Evolutionary conservation across 1,140 invertebrate genomes (phyloP), one percentile per base, ranked within the genome.

Genomic region (Drosophila obscura): DNA sequence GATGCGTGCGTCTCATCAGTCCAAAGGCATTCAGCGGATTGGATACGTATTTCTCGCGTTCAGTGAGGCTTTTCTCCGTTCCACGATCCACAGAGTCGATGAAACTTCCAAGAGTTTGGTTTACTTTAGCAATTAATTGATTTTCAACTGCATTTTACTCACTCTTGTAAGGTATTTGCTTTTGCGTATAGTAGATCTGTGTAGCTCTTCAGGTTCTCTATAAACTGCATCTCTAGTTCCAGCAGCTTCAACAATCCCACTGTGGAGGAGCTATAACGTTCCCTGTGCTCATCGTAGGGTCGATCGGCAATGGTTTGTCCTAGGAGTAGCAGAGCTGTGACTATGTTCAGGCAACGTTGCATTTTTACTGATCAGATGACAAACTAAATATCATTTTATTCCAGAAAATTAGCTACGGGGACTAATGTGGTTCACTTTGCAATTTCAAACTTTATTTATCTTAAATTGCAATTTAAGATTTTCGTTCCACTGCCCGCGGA

Each of bases 1-100:
- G 39, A 44, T 80, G 77, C 6, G 77, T 52, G 0, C 81, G 39
- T 4, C 77, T 43, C 0, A 84, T 5, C 4, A 84, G 48, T 5
- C 22, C 16, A 39, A 74, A 84, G 5, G 57, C 81, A 69, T 74
- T 77, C 8, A 85, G 24, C 0, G 77, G 77, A 63, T 80, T 84
- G 8, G 53, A 51, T 0, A 84, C 57, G 51, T 63, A 80, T 22
- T 73, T 65, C 28, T 80, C 77, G 0, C 69, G 63, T 4, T 41
- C 28, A 24, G 46, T 13, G 1, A 9, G 7, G 3, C n/a, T 55
- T 50, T 49, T 5, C 1, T 49, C 19, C 6, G 24, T 11, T 11
- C 4, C 39, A 48, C 11, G 69, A 19, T 69, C 51, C n/a, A 35
- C 13, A 0, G 67, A 69, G n/a, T 49, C 15, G 0, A 69, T 58